Percentiles rank a stretch among this genome's conserved stretches.
phyloP scores from a whole-genome alignment of 1,140 invertebrate genomes.

The Branchinecta lindahli region DNA sequence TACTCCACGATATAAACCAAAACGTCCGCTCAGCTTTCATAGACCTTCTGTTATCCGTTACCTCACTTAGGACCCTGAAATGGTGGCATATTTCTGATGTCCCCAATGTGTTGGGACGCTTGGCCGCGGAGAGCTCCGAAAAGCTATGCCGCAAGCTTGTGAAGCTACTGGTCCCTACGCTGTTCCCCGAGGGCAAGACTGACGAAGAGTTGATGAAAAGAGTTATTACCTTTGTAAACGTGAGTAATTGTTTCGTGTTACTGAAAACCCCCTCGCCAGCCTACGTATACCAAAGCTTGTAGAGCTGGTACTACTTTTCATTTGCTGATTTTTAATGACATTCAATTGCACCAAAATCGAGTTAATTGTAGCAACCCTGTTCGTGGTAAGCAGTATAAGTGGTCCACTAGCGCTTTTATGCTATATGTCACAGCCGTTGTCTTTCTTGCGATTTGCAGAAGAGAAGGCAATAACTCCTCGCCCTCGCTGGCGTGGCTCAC shows the following conservation, averaged over 20 bases:
- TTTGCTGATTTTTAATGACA: too few relatives aligned
- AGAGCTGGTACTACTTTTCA: too few relatives aligned
- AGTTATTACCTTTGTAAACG: neutral
- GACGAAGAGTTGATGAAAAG: neutral
- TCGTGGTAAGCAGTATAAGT: too few relatives aligned
- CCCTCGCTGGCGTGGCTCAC: too few relatives aligned
- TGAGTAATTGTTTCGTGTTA: neutral
- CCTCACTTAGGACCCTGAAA: neutral
- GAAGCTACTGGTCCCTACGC: neutral
- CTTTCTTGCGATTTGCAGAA: too few relatives aligned
- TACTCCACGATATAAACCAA: neutral
- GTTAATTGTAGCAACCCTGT: too few relatives aligned
- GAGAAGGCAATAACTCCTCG: too few relatives aligned
- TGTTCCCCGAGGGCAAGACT: neutral
- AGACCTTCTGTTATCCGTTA: neutral
- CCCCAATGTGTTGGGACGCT: neutral
- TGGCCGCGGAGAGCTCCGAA: neutral
- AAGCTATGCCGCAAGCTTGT: neutral
- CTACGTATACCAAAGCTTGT: too few relatives aligned
- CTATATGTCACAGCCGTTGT: too few relatives aligned
- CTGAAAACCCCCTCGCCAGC: too few relatives aligned
- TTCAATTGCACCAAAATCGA: too few relatives aligned
- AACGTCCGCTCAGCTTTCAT: neutral
- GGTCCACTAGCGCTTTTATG: too few relatives aligned
- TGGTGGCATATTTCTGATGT: constrained; percentile 3